Percentiles rank a stretch among this genome's conserved stretches.
These are phyloP conservation scores for Drosophila littoralis DNA, from an alignment of 1,140 invertebrate species.

Conservation along the genomic window DNA sequence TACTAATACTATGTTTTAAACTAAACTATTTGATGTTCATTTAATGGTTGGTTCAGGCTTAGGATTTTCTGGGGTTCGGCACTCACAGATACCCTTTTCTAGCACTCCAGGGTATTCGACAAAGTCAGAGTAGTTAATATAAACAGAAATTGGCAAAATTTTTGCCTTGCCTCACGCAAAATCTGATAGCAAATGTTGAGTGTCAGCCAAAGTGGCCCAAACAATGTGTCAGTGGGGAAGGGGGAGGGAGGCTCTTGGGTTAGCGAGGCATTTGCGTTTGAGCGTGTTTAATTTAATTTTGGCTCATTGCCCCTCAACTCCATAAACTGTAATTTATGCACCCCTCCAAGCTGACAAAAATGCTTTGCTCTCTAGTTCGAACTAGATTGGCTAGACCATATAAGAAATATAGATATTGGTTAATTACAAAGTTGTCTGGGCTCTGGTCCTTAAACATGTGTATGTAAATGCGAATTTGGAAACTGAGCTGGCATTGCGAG, in stretches of 20 bases:
- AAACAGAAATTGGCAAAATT: conserved; percentile 42
- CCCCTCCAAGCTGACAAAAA: conserved; percentile 17
- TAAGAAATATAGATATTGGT: conserved; percentile 56
- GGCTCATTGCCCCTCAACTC: conserved; percentile 27
- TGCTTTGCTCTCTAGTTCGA: conserved; percentile 23
- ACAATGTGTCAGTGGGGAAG: conserved; percentile 55
- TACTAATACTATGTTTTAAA: too few species aligned
- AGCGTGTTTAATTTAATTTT: conserved; percentile 51
- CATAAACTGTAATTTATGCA: conserved; percentile 71
- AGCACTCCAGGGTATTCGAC: conserved; percentile 20
- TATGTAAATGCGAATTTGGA: conserved; percentile 19
- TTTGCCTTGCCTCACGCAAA: conserved; percentile 65
- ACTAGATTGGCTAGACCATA: conserved; percentile 54
- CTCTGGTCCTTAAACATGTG: conserved; percentile 26
- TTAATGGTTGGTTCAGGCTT: too few species aligned
- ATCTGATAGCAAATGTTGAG: conserved; percentile 77
- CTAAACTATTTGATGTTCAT: too few species aligned
- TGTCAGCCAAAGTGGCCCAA: conserved; percentile 74
- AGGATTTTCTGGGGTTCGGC: too few species aligned
- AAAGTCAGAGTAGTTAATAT: conserved; percentile 20
- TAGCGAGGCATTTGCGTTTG: conserved; percentile 19
- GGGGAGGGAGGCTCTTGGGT: background rate
- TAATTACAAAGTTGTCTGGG: conserved; percentile 62
- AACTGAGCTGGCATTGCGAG: background rate
- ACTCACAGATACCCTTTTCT: background rate